Conservation (phyloP, 2,797 vertebrate species). For the Tenualosa ilisha region DNA sequence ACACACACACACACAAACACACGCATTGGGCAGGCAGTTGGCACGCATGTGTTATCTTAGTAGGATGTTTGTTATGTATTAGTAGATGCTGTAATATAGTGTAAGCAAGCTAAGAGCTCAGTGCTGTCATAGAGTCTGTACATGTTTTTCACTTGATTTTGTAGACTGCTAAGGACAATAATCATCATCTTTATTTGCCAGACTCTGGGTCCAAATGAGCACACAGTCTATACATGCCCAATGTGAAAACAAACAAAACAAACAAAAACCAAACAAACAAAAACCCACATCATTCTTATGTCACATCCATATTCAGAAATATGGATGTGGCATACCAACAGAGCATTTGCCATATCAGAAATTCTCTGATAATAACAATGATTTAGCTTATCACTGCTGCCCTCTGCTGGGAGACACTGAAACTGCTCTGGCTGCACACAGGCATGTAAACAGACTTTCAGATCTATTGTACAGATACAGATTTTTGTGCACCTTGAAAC, state of each 20-base stretch:
- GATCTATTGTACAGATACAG: no score
- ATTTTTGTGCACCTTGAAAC: background rate
- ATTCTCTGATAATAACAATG: no score
- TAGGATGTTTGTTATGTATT: background rate
- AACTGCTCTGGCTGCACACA: background rate
- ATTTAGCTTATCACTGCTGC: background rate
- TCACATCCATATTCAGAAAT: background rate
- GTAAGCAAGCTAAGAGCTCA: background rate
- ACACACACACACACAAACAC: background rate
- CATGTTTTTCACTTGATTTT: background rate
- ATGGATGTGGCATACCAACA: background rate
- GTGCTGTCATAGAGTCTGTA: background rate
- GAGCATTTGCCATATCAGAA: background rate
- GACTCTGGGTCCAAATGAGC: no score
- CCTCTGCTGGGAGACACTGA: slow-evolving; percentile 19
- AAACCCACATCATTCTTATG: no score
- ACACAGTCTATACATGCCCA: no score
- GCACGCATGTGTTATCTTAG: no score
- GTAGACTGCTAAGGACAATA: background rate
- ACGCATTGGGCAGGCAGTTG: background rate
- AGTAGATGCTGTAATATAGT: background rate
- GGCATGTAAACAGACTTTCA: background rate
- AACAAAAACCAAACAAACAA: no score
- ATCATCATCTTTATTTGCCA: no score
- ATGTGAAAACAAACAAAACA: no score